Conservation (phyloP, 2,888 invertebrate species). For the Andrena haemorrhoa region DNA sequence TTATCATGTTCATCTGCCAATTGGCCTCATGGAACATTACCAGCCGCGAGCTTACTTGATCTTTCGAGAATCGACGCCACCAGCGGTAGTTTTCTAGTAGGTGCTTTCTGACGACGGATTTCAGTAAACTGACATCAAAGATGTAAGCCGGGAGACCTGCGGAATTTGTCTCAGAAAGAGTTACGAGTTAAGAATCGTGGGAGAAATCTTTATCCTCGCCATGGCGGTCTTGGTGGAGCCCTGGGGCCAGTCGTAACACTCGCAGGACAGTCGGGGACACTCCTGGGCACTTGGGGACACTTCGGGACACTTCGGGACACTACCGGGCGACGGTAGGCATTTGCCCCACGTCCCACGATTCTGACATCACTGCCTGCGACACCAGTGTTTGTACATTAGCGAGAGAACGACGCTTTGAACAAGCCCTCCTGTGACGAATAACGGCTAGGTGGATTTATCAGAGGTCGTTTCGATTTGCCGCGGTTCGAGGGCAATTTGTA, state of each 20-base stretch:
- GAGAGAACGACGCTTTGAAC: background rate
- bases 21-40: background rate
- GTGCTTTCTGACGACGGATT: background rate
- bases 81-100: background rate
- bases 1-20: constrained; percentile 29
- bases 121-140: background rate
- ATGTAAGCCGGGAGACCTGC: too few species aligned
- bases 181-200: too few species aligned
- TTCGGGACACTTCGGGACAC: too few species aligned
- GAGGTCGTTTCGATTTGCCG: constrained; percentile 39
- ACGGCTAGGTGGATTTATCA: constrained; percentile 42
- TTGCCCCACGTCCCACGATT: too few species aligned
- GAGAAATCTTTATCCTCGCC: too few species aligned
- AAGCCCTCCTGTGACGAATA: background rate
- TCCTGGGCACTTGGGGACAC: too few species aligned
- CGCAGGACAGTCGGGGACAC: too few species aligned
- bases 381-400: background rate
- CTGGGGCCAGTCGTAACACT: too few species aligned
- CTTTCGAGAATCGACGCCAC: constrained; percentile 13
- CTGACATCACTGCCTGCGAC: too few species aligned
- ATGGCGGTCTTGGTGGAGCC: too few species aligned
- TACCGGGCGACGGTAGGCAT: too few species aligned
- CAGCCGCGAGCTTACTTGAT: background rate
- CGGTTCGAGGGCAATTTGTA: constrained; percentile 42
- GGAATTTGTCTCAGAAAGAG: too few species aligned